Percentiles rank a stretch among this genome's conserved stretches.
phyloP scores from a whole-genome alignment of 2,797 vertebrate genomes.

The Austrolebias charrua region DNA sequence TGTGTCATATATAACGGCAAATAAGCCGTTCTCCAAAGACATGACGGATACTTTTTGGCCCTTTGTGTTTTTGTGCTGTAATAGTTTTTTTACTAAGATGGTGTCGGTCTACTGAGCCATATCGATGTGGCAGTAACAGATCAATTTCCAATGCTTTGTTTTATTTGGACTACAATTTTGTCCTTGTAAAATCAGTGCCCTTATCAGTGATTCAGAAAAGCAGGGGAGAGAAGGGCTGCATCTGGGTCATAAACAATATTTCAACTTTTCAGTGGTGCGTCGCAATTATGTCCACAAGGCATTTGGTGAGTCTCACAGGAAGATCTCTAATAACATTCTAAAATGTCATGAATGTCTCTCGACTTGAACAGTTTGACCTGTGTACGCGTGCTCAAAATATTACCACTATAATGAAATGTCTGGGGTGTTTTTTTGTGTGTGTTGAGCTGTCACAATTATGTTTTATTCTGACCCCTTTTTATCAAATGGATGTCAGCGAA shows the following conservation, averaged over 20 bases:
- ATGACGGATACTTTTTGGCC: slow-evolving; percentile 46
- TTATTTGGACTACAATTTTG: slow-evolving; percentile 11
- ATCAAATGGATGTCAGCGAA: slow-evolving; percentile 51
- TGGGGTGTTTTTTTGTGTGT: slow-evolving; percentile 14
- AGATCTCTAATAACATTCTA: slow-evolving; percentile 48
- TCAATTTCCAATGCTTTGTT: slow-evolving; percentile 16
- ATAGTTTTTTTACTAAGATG: slow-evolving; percentile 34
- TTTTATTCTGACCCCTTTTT: slow-evolving; percentile 37
- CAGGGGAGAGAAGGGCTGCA: slow-evolving; percentile 39
- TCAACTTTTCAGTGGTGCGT: slow-evolving; percentile 35
- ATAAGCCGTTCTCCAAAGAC: slow-evolving; percentile 66
- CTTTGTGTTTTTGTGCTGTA: slow-evolving; percentile 21
- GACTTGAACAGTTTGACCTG: slow-evolving; percentile 59
- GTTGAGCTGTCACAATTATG: slow-evolving; percentile 38
- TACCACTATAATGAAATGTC: slow-evolving; percentile 61
- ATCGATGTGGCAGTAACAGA: slow-evolving; percentile 33
- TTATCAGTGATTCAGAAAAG: slow-evolving; percentile 26
- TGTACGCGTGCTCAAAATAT: slow-evolving; percentile 39
- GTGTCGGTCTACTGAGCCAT: slow-evolving; percentile 48
- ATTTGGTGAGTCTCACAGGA: slow-evolving; percentile 28
- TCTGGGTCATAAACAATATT: slow-evolving; percentile 13
- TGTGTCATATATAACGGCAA: slow-evolving; percentile 42
- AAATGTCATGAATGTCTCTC: slow-evolving; percentile 49
- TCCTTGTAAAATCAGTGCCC: slow-evolving; percentile 13
- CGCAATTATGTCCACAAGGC: slow-evolving; percentile 31